Evolutionary conservation across 2,888 invertebrate genomes (phyloP).

Genomic region (Serripes groenlandicus): DNA sequence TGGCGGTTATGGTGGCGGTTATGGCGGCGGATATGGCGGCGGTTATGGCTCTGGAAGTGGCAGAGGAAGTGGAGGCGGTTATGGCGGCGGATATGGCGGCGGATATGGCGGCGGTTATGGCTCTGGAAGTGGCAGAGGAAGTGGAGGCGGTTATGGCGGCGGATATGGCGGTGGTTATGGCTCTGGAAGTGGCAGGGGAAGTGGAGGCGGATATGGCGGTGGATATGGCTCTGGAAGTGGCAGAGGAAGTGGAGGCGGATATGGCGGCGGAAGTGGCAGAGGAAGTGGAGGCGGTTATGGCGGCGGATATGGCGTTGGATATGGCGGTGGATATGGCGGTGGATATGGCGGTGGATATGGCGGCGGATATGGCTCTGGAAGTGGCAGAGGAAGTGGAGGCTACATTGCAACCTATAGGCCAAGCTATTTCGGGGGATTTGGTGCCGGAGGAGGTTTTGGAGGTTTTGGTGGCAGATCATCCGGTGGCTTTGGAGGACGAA

Average conservation of each 20-base stretch:
- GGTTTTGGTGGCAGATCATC: too few relatives aligned
- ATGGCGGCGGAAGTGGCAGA: not conserved
- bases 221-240: not conserved
- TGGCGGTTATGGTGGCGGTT: slow-evolving; percentile 4
- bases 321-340: too few relatives aligned
- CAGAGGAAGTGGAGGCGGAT: too few relatives aligned
- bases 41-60: slow-evolving; percentile 1
- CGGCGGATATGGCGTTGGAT: slow-evolving; percentile 21
- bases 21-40: slow-evolving; percentile 3
- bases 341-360: too few relatives aligned
- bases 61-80: not conserved
- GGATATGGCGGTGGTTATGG: not conserved
- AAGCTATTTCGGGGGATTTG: too few relatives aligned
- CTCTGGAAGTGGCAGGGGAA: not conserved
- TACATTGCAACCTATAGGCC: too few relatives aligned
- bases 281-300: not conserved
- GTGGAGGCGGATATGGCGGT: not conserved
- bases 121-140: not conserved
- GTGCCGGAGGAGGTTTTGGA: too few relatives aligned
- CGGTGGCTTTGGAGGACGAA: too few relatives aligned
- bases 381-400: too few relatives aligned
- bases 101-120: not conserved
- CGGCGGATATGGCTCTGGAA: too few relatives aligned
- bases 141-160: not conserved
- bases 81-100: not conserved